These are phyloP conservation scores for Ammodytes marinus DNA, from an alignment of 2,113 vertebrate genomes.

Conservation along the genomic window DNA sequence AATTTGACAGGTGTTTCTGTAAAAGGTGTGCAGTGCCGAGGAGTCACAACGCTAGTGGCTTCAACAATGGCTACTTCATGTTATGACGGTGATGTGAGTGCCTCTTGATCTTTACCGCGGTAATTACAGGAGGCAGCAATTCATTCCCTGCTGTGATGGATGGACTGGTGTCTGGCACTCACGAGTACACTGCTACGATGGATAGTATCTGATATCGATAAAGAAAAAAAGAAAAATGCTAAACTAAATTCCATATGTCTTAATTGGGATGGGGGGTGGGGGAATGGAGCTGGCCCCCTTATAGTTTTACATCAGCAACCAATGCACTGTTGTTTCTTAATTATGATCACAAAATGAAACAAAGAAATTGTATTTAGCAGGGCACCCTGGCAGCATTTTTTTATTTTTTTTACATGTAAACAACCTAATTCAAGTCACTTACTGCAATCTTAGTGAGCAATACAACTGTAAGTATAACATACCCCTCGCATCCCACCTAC, in stretches of 20 bases:
- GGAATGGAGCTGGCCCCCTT: not conserved
- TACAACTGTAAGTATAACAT: no score
- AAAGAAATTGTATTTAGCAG: not conserved
- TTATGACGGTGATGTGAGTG: slow-evolving; percentile 3
- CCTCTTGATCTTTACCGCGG: slow-evolving; percentile 52
- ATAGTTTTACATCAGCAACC: not conserved
- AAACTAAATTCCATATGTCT: not conserved
- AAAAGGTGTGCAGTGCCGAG: not conserved
- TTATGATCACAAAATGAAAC: not conserved
- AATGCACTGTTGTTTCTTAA: not conserved
- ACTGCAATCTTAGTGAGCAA: no score
- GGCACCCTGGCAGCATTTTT: not conserved
- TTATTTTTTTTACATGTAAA: no score
- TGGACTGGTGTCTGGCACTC: slow-evolving; percentile 2
- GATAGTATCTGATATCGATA: slow-evolving; percentile 16
- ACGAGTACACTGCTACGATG: not conserved
- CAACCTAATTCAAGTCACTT: no score
- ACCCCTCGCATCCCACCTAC: no score
- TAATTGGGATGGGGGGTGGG: not conserved
- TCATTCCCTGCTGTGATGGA: slow-evolving; percentile 37
- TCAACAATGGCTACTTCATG: slow-evolving; percentile 15
- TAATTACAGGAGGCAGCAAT: slow-evolving; percentile 38
- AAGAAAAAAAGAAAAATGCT: not conserved
- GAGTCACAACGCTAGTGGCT: not conserved
- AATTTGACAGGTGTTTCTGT: slow-evolving; percentile 25